Percentiles rank a stretch among this genome's conserved stretches.
phyloP scores from a whole-genome alignment of 2,113 vertebrate genomes.

The Taurulus bubalis region DNA sequence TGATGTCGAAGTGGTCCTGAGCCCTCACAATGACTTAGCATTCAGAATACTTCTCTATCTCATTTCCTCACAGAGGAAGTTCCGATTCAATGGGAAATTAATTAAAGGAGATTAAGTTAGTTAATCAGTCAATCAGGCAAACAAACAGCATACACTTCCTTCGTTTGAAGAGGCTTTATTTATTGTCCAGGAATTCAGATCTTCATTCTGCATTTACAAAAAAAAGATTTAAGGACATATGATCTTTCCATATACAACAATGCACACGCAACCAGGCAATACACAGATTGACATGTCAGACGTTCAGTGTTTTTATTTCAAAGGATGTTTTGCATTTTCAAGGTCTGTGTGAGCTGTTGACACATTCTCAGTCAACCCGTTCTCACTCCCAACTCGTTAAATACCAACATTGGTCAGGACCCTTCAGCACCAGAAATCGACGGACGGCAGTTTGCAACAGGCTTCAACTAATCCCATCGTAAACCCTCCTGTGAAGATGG shows the following conservation, averaged over 20 bases:
- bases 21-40: conserved; percentile 53
- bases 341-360: conserved; percentile 12
- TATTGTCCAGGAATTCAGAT: neutral
- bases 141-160: neutral
- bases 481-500: neutral
- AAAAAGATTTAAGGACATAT: neutral
- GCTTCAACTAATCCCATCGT: neutral
- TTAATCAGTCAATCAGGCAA: conserved; percentile 9
- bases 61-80: conserved; percentile 4
- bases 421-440: neutral
- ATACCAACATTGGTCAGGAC: neutral
- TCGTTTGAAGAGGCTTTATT: neutral
- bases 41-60: conserved; percentile 41
- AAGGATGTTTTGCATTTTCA: neutral
- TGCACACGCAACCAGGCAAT: neutral
- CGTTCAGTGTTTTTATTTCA: neutral
- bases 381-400: neutral
- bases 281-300: neutral
- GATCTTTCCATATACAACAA: neutral
- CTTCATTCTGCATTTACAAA: neutral
- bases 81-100: conserved; percentile 27
- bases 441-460: neutral
- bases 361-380: conserved; percentile 2
- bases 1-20: conserved; percentile 46
- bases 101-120: conserved; percentile 32